phyloP scores from a whole-genome alignment of 2,888 invertebrate species.

The Aelia acuminata region DNA sequence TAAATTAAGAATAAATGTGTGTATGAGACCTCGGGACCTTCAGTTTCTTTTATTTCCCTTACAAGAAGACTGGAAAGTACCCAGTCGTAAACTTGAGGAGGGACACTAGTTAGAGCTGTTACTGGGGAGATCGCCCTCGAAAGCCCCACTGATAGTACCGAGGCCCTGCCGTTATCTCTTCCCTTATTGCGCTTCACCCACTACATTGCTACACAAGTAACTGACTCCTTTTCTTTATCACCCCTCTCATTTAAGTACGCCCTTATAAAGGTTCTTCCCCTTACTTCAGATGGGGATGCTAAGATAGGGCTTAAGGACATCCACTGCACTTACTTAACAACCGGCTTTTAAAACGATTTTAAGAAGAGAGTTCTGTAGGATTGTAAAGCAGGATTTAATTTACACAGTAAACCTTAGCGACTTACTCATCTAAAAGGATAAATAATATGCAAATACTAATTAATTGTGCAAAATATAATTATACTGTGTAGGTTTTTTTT shows the following conservation, averaged over 20 bases:
- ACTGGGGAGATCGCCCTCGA: not conserved
- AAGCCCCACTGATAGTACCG: not conserved
- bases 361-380: not conserved
- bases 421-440: not conserved
- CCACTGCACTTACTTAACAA: not conserved
- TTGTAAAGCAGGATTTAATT: not conserved
- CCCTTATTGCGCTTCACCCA: not conserved
- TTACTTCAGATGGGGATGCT: not conserved
- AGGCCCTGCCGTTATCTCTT: not conserved
- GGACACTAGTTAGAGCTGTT: not conserved
- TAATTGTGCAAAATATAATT: no score
- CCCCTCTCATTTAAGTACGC: not conserved
- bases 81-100: not conserved
- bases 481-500: no score
- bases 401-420: not conserved
- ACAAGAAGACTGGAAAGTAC: not conserved
- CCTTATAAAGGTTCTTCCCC: not conserved
- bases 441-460: not conserved
- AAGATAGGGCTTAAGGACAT: not conserved
- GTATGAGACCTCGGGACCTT: not conserved
- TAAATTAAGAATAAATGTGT: no score
- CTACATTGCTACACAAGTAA: not conserved
- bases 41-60: not conserved
- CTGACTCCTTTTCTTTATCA: not conserved
- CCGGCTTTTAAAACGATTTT: not conserved